Percentiles rank a stretch among this genome's conserved stretches.
These are phyloP conservation scores for Ptilodon capucinus DNA, from an alignment of 2,888 invertebrate species.

Conservation along the genomic window DNA sequence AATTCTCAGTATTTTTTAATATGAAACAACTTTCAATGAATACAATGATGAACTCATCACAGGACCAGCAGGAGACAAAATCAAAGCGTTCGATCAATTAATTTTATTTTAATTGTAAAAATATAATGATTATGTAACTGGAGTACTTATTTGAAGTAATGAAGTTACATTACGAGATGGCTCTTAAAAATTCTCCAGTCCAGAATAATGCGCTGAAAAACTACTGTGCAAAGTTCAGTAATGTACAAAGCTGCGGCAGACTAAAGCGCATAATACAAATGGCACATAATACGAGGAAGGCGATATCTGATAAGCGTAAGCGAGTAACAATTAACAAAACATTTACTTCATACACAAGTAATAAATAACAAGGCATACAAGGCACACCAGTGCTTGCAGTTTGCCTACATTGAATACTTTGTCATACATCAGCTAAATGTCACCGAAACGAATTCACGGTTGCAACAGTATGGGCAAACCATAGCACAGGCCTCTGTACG, in stretches of 20 bases:
- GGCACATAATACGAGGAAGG: conserved; percentile 12
- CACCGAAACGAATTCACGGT: not conserved
- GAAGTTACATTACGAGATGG: conserved; percentile 3
- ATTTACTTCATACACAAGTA: not conserved
- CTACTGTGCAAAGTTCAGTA: conserved; percentile 36
- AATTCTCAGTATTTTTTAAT: too few species aligned
- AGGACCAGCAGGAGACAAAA: too few species aligned
- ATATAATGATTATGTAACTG: not conserved
- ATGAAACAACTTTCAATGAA: too few species aligned
- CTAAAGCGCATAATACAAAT: conserved; percentile 32
- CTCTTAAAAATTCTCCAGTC: conserved; percentile 17
- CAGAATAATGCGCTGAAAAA: conserved; percentile 28
- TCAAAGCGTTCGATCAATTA: too few species aligned
- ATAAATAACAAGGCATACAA: not conserved
- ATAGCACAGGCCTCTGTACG: not conserved
- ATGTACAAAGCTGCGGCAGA: conserved; percentile 36
- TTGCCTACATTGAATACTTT: not conserved
- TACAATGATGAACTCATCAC: too few species aligned
- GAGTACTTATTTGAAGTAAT: not conserved
- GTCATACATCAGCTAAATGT: not conserved
- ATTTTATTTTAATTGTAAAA: too few species aligned
- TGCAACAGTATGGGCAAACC: not conserved
- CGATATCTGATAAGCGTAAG: conserved; percentile 15
- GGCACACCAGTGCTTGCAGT: not conserved
- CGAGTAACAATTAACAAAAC: not conserved